These are phyloP conservation scores for Chirona hameri DNA, from an alignment of 2,888 invertebrate species.

Conservation along the genomic window DNA sequence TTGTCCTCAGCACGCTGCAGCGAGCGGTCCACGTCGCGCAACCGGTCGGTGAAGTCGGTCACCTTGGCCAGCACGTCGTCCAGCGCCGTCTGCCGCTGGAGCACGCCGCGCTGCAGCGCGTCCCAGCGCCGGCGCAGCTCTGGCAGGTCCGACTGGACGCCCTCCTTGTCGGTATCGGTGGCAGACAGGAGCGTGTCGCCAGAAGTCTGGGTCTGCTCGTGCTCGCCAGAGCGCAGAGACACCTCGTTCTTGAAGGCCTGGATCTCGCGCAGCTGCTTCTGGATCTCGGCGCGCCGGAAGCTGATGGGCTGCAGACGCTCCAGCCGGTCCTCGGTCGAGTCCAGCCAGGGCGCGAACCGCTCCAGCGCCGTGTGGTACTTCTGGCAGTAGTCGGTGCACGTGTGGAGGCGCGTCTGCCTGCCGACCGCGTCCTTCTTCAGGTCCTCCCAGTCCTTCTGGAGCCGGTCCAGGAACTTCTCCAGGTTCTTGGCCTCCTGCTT, in stretches of 20 bases:
- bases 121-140: slow-evolving; percentile 86
- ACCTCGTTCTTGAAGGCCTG: slow-evolving; percentile 88
- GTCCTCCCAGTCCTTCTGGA: slow-evolving; percentile 88
- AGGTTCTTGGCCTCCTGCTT: slow-evolving; percentile 58
- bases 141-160: slow-evolving; percentile 75
- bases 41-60: slow-evolving; percentile 77
- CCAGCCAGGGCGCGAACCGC: slow-evolving; percentile 80
- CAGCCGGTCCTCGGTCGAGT: slow-evolving; percentile 80
- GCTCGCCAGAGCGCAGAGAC: slow-evolving; percentile 92
- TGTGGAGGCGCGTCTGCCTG: slow-evolving; percentile 77
- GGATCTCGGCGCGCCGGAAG: slow-evolving; percentile 79
- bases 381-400: slow-evolving; percentile 86
- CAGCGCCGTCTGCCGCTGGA: slow-evolving; percentile 69
- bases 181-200: slow-evolving; percentile 83
- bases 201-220: slow-evolving; percentile 77
- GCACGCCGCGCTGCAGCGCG: slow-evolving; percentile 75
- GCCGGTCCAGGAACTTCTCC: slow-evolving; percentile 77
- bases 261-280: slow-evolving; percentile 80
- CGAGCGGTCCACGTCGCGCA: slow-evolving; percentile 77
- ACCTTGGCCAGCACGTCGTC: slow-evolving; percentile 68
- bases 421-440: slow-evolving; percentile 82
- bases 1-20: slow-evolving; percentile 86
- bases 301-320: slow-evolving; percentile 67
- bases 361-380: slow-evolving; percentile 84
- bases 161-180: slow-evolving; percentile 87